Conservation (phyloP, 2,797 vertebrate species). For the Taenioides sp. region DNA sequence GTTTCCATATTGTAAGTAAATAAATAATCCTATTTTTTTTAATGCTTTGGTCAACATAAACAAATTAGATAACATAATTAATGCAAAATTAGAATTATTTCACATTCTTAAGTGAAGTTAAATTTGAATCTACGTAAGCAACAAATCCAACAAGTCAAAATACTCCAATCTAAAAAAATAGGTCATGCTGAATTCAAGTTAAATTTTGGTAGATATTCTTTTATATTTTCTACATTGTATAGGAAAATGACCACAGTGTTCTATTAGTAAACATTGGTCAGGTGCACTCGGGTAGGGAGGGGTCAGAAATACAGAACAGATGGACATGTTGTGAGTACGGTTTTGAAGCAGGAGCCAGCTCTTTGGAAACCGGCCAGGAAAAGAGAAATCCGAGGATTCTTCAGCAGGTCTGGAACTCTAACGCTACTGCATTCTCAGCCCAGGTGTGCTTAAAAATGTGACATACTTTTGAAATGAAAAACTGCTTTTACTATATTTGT, state of each 20-base stretch:
- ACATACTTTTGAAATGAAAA: too few species aligned
- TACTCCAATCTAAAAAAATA: not conserved
- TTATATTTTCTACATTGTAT: not conserved
- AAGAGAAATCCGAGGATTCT: not conserved
- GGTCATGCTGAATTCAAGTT: not conserved
- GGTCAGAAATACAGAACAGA: slow-evolving; percentile 49
- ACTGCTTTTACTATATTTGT: too few species aligned
- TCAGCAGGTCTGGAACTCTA: not conserved
- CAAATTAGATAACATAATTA: too few species aligned
- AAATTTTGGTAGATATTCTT: not conserved
- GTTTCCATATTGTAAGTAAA: too few species aligned
- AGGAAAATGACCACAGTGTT: not conserved
- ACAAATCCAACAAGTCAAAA: not conserved
- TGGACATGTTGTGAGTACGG: slow-evolving; percentile 40
- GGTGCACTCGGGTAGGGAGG: slow-evolving; percentile 15
- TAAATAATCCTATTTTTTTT: too few species aligned
- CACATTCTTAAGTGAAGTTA: too few species aligned
- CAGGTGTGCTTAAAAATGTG: too few species aligned
- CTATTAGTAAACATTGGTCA: slow-evolving; percentile 29
- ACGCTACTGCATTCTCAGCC: not conserved
- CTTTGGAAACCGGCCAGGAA: slow-evolving; percentile 40
- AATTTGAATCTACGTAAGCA: too few species aligned
- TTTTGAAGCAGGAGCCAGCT: slow-evolving; percentile 45
- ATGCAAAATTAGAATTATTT: too few species aligned
- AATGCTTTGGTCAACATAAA: too few species aligned